Conservation (phyloP, 1,140 invertebrate species). For the Thalassaphorura encarpata region DNA sequence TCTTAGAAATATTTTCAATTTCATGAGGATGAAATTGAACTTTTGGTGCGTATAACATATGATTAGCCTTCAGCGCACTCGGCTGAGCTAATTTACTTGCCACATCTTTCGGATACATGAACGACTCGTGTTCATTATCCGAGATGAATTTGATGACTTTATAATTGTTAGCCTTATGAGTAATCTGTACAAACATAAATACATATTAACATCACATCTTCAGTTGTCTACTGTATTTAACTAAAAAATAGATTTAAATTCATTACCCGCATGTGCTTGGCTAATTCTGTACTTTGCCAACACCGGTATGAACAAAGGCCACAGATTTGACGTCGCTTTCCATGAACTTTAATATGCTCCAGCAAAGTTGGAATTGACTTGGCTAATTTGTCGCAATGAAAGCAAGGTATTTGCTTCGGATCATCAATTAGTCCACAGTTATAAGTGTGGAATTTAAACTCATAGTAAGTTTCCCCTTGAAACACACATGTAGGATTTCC, state of each 20-base stretch:
- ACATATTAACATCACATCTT: constrained; percentile 27
- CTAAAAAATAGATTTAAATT: constrained; percentile 45
- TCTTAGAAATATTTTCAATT: constrained; percentile 50
- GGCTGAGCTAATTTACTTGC: constrained; percentile 34
- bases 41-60: constrained; percentile 36
- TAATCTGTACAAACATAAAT: constrained; percentile 10
- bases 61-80: constrained; percentile 33
- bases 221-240: constrained; percentile 40
- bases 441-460: constrained; percentile 43
- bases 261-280: constrained; percentile 51
- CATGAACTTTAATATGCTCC: constrained; percentile 43
- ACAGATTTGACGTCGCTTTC: constrained; percentile 44
- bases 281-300: constrained; percentile 37
- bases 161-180: constrained; percentile 12
- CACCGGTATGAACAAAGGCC: constrained; percentile 42
- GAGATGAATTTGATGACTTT: constrained; percentile 3
- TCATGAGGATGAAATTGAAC: constrained; percentile 48
- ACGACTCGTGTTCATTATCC: constrained; percentile 39
- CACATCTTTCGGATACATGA: constrained; percentile 47
- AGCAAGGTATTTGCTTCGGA: constrained; percentile 38
- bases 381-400: constrained; percentile 43
- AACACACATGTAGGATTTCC: constrained; percentile 40
- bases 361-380: constrained; percentile 38
- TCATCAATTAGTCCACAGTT: constrained; percentile 37
- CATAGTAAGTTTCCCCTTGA: constrained; percentile 30